Evolutionary conservation across 2,888 invertebrate genomes (phyloP), one percentile per base, ranked within the genome.

Genomic region (Nemurella pictetii): DNA sequence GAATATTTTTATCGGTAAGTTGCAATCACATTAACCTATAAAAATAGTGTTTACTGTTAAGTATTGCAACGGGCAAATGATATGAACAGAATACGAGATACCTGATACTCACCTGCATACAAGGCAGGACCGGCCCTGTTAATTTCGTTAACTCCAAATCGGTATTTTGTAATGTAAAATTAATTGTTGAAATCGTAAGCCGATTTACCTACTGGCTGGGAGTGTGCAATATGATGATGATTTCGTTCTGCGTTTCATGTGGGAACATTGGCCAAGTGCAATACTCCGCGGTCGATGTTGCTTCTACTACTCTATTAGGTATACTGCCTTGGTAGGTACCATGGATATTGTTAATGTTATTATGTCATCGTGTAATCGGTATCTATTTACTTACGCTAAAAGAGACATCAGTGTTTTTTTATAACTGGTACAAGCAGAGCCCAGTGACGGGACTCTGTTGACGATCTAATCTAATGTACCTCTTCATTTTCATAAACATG

Each of bases 301-400:
- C 29, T 4, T 74, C 74, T 75, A 1, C 78, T 78, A 30, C 78
- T 30, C 20, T 3, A 15, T 12, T 55, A 55, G 55, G 9, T 12
- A 55, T 20, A 32, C 55, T 15, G 74, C 74, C 26, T 74, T 4
- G 5, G 26, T 3, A 26, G 4, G 74, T 74, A 55, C 15, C 1
- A 55, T 55, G 3, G 36, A 81, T 36, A 81, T 81, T 36, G 80
- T 81, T 81, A 1, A 81, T 35, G 80, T 81, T 81, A 81, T 30
- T 30, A n/a, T n/a, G 32, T 81, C 20, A 20, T 55, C 1, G 55
- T 20, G 12, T 55, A 78, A 78, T 29, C 4, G 78, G 77, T 27
- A 77, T 26, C 77, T 28, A 27, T 2, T 9, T 28, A 77, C 32
- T 9, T 55, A 55, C 28, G 29, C 74, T 74, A 3, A n/a, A 74